A percentile compares a stretch with the other conserved stretches of the same genome.
Conservation (phyloP, 2,888 invertebrate genomes). For the Leptothorax acervorum region DNA sequence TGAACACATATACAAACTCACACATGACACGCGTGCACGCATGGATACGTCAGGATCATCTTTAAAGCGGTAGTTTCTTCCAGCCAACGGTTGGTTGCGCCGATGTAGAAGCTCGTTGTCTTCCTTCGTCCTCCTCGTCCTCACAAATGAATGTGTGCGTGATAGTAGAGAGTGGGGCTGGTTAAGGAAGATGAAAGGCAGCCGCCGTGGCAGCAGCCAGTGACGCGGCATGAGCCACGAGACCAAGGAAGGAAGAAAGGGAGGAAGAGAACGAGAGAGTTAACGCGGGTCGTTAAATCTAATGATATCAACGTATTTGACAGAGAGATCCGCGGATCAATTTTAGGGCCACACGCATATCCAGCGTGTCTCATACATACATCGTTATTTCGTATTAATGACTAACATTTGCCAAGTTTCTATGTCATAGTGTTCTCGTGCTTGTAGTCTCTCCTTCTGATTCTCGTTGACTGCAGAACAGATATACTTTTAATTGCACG, state of each 20-base stretch:
- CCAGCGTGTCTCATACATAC: too few species aligned
- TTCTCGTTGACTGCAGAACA: not conserved
- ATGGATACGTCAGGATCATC: slow-evolving; percentile 16
- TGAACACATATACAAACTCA: not conserved
- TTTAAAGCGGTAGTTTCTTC: slow-evolving; percentile 53
- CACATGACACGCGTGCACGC: not conserved
- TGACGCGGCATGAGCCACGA: slow-evolving; percentile 80
- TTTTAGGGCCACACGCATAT: slow-evolving; percentile 78
- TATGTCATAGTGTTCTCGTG: not conserved
- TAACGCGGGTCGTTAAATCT: slow-evolving; percentile 82
- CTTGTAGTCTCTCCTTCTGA: not conserved
- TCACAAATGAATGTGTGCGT: slow-evolving; percentile 44
- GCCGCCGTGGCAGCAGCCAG: slow-evolving; percentile 82
- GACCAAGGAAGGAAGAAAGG: slow-evolving; percentile 34
- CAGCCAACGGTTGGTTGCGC: slow-evolving; percentile 57
- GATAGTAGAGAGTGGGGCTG: slow-evolving; percentile 73
- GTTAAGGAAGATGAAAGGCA: slow-evolving; percentile 83
- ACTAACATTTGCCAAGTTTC: not conserved
- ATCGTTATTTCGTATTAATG: slow-evolving; percentile 23
- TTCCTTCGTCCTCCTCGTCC: slow-evolving; percentile 47
- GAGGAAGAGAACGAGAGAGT: slow-evolving; percentile 45
- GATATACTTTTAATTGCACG: slow-evolving; percentile 21
- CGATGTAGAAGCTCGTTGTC: slow-evolving; percentile 45
- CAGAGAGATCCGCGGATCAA: slow-evolving; percentile 72
- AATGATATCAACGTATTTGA: slow-evolving; percentile 83